Conservation (phyloP, 2,113 vertebrate species). For the Ardeotis arabs region DNA sequence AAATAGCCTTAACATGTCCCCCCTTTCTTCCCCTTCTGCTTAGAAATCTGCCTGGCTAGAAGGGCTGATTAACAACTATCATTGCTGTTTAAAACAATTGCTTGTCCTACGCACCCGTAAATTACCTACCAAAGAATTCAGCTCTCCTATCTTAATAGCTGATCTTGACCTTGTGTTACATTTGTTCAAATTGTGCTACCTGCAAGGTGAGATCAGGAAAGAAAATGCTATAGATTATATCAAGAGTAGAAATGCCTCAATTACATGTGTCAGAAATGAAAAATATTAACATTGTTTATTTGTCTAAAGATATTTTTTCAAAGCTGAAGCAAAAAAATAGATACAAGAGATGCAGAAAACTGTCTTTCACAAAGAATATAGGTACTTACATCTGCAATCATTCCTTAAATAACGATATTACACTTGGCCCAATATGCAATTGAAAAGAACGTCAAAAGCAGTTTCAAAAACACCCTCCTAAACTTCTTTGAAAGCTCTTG, state of each 20-base stretch:
- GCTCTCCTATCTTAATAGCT: neutral
- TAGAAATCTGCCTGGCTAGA: neutral
- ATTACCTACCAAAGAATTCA: neutral
- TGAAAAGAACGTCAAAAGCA: neutral
- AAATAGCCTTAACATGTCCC: neutral
- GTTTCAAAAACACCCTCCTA: neutral
- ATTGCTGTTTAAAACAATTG: neutral
- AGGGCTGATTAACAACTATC: neutral
- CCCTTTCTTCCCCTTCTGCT: neutral
- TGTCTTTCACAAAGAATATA: neutral
- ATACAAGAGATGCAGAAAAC: neutral
- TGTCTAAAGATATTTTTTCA: neutral
- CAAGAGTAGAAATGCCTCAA: neutral
- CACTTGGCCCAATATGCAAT: neutral
- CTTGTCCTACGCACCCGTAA: neutral
- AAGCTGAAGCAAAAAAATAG: neutral
- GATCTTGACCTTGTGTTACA: neutral
- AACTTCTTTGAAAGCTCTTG: neutral
- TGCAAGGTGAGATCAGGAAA: neutral
- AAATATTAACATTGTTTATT: neutral
- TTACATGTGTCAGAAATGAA: neutral
- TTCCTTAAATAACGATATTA: neutral
- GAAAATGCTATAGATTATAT: neutral
- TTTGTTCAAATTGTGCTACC: neutral
- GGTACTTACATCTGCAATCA: neutral